Percentiles rank a stretch among this genome's conserved stretches.
Evolutionary conservation across 2,797 vertebrate species (phyloP).

Genomic region (Characodon lateralis): DNA sequence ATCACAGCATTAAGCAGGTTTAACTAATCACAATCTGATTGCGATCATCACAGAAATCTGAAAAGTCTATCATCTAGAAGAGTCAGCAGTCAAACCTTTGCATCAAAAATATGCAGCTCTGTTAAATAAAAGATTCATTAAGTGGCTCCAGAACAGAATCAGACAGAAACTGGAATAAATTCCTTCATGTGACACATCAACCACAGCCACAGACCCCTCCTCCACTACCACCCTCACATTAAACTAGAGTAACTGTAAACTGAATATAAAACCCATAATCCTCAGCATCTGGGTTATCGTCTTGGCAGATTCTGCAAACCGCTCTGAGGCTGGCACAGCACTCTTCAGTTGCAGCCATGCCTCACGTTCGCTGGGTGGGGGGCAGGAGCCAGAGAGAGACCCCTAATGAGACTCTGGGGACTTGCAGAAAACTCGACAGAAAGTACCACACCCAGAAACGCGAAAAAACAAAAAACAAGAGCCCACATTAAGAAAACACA

Average conservation of each 20-base stretch:
- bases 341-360: slow-evolving; percentile 41
- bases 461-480: slow-evolving; percentile 13
- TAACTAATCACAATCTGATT: slow-evolving; percentile 48
- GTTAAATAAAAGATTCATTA: slow-evolving; percentile 62
- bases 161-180: slow-evolving; percentile 59
- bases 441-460: slow-evolving; percentile 54
- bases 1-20: slow-evolving; percentile 25
- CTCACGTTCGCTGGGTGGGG: slow-evolving; percentile 42
- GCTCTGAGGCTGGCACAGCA: slow-evolving; percentile 60
- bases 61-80: neutral
- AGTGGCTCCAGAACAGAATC: slow-evolving; percentile 47
- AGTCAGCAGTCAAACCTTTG: slow-evolving; percentile 6
- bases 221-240: slow-evolving; percentile 59
- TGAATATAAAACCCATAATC: slow-evolving; percentile 75
- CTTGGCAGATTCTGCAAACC: slow-evolving; percentile 48
- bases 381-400: neutral
- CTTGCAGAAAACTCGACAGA: slow-evolving; percentile 25
- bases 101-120: slow-evolving; percentile 35
- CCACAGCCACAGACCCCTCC: slow-evolving; percentile 51
- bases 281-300: slow-evolving; percentile 73
- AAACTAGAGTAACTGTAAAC: slow-evolving; percentile 76
- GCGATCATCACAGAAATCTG: slow-evolving; percentile 9
- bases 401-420: slow-evolving; percentile 45
- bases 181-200: slow-evolving; percentile 59
- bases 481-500: slow-evolving; percentile 8